phyloP scores from a whole-genome alignment of 2,888 invertebrate species.

The Lithophane ornitopus region DNA sequence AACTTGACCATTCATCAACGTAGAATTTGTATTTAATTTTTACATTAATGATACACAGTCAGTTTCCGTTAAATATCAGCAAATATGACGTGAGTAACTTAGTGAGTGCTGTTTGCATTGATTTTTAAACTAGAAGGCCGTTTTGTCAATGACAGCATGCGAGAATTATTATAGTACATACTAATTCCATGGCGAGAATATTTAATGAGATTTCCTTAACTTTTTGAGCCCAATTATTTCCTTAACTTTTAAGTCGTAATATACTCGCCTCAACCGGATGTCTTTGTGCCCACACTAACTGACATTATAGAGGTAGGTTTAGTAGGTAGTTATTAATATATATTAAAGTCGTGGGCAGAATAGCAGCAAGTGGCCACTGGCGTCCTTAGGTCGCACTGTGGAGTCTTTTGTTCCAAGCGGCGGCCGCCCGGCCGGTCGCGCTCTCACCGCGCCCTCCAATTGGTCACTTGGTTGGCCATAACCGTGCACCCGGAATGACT shows the following conservation, averaged over 20 bases:
- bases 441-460: constrained; percentile 72
- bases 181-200: background rate
- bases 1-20: too few species aligned
- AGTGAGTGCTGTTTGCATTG: background rate
- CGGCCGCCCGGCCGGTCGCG: constrained; percentile 29
- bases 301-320: constrained; percentile 11
- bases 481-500: constrained; percentile 58
- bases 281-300: constrained; percentile 34
- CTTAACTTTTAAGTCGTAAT: constrained; percentile 18
- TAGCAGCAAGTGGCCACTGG: constrained; percentile 46
- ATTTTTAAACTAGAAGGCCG: background rate
- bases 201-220: background rate
- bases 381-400: constrained; percentile 38
- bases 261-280: constrained; percentile 2
- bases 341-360: constrained; percentile 26
- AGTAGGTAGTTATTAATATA: constrained; percentile 23
- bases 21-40: constrained; percentile 6
- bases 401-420: constrained; percentile 59
- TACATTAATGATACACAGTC: constrained; percentile 33
- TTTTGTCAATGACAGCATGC: too few species aligned
- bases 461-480: constrained; percentile 76
- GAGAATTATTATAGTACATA: background rate
- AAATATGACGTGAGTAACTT: background rate
- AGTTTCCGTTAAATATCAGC: constrained; percentile 30
- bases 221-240: constrained; percentile 20